phyloP scores from a whole-genome alignment of 2,797 vertebrate genomes.

The Urosaurus nigricauda region DNA sequence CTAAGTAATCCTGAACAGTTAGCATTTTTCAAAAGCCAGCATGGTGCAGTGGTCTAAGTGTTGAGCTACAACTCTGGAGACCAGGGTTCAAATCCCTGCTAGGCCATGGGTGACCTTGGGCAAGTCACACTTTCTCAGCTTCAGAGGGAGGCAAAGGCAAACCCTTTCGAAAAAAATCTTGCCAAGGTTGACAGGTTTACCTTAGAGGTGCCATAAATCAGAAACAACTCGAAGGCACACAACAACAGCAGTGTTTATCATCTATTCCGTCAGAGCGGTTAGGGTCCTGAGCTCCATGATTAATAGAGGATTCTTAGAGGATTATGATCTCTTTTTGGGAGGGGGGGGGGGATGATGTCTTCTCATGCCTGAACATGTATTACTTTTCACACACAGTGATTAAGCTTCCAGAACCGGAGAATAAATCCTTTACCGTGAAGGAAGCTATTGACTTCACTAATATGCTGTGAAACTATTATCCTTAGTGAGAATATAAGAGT shows the following conservation, averaged over 20 bases:
- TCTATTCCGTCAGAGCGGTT: background rate
- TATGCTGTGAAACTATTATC: slow-evolving; percentile 66
- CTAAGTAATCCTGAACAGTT: background rate
- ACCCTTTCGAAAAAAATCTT: no score
- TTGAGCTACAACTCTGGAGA: no score
- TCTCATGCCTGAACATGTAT: slow-evolving; percentile 40
- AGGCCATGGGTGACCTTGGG: no score
- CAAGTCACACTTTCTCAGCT: no score
- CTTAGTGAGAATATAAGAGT: background rate
- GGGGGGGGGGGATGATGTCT: background rate
- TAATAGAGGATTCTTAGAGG: slow-evolving; percentile 24
- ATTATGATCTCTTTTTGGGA: background rate
- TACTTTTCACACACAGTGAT: slow-evolving; percentile 67
- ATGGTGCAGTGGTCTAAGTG: no score
- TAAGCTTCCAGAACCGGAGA: slow-evolving; percentile 80
- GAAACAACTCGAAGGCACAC: no score
- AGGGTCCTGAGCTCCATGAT: background rate
- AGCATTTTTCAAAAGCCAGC: no score
- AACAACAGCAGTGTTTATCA: background rate
- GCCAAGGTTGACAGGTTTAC: no score
- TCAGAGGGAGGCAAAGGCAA: no score
- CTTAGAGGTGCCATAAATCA: no score
- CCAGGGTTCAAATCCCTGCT: no score
- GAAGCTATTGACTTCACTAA: slow-evolving; percentile 83
- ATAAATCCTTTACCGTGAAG: slow-evolving; percentile 77